These are phyloP conservation scores for Hypselothyrea guttata DNA, from an alignment of 2,888 invertebrate species.

Conservation along the genomic window DNA sequence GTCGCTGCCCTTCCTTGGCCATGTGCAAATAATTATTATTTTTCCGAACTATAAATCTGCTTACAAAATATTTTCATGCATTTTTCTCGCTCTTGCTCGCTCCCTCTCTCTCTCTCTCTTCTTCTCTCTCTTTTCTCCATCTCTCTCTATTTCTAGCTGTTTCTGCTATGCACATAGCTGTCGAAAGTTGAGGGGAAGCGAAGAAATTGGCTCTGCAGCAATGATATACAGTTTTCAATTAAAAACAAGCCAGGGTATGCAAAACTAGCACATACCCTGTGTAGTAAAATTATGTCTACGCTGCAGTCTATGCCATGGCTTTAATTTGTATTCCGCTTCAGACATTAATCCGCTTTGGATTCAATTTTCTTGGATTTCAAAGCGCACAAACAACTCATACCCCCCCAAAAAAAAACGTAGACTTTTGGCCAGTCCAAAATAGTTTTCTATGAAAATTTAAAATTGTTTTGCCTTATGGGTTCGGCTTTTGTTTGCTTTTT, in stretches of 20 bases:
- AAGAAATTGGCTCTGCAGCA: conserved; percentile 22
- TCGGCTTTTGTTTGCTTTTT: conserved; percentile 46
- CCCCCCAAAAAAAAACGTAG: not conserved
- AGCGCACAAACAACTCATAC: conserved; percentile 14
- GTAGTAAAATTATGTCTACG: too few relatives aligned
- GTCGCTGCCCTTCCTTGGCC: conserved; percentile 34
- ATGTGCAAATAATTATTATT: conserved; percentile 74
- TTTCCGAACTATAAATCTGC: conserved; percentile 75
- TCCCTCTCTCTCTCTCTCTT: too few relatives aligned
- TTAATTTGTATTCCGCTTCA: conserved; percentile 2
- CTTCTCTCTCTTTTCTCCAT: too few relatives aligned
- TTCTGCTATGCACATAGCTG: too few relatives aligned
- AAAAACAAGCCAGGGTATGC: conserved; percentile 63
- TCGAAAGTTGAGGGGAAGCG: not conserved
- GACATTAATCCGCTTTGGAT: conserved; percentile 28
- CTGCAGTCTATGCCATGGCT: not conserved
- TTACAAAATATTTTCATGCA: conserved; percentile 66
- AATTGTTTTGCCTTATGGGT: conserved; percentile 32
- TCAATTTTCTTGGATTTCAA: conserved; percentile 50
- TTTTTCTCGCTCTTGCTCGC: too few relatives aligned
- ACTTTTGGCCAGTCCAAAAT: too few relatives aligned
- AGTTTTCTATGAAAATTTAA: conserved; percentile 43
- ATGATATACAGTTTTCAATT: conserved; percentile 74
- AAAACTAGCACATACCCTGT: too few relatives aligned
- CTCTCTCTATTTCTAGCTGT: too few relatives aligned